Conservation (phyloP, 2,888 invertebrate genomes). For the Orthosia cruda region DNA sequence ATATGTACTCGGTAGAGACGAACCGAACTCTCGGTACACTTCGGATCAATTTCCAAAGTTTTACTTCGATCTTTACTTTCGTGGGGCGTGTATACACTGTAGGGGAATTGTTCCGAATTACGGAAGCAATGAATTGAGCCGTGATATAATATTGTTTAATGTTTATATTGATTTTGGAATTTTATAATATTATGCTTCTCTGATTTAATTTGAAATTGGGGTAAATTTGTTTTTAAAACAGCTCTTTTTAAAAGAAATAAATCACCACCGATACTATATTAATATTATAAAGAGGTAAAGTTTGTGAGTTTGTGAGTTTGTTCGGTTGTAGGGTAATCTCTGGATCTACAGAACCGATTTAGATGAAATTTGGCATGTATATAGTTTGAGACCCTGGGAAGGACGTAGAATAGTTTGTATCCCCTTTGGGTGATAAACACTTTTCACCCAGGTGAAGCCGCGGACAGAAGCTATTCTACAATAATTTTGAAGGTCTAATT, state of each 20-base stretch:
- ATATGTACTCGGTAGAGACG: conserved; percentile 72
- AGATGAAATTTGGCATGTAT: too few species aligned
- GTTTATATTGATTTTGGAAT: conserved; percentile 26
- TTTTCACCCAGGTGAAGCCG: too few species aligned
- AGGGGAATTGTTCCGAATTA: conserved; percentile 56
- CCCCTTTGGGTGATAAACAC: too few species aligned
- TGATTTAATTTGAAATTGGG: conserved; percentile 5
- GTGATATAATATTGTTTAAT: conserved; percentile 26
- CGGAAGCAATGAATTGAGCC: conserved; percentile 25
- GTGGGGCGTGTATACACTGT: conserved; percentile 72
- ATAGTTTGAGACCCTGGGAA: too few species aligned
- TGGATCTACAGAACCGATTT: too few species aligned
- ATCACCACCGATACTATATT: too few species aligned
- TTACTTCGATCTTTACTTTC: conserved; percentile 81
- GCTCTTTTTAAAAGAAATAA: neutral
- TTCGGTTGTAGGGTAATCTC: too few species aligned
- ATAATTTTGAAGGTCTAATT: too few species aligned
- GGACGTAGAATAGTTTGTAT: too few species aligned
- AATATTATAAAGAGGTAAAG: too few species aligned
- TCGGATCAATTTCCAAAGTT: conserved; percentile 87
- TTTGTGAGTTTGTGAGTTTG: too few species aligned
- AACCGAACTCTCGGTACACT: conserved; percentile 79
- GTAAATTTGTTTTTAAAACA: neutral
- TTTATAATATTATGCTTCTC: neutral
- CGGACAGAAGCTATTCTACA: too few species aligned